Percentiles rank a stretch among this genome's conserved stretches.
phyloP scores from a whole-genome alignment of 2,888 invertebrate species.

The Octodonta nipae region DNA sequence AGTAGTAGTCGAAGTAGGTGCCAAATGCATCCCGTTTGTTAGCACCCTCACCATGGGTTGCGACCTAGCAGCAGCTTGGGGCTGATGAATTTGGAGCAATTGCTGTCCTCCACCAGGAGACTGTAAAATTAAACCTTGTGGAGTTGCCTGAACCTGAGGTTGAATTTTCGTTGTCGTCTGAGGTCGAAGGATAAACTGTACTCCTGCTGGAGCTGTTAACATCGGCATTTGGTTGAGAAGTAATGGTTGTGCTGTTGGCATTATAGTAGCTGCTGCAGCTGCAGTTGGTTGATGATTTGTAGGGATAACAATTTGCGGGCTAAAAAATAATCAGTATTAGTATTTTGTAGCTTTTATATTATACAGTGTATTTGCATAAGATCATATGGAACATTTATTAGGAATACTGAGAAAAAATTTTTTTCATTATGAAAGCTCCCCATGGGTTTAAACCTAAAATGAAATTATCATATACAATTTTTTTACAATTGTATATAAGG shows the following conservation, averaged over 20 bases:
- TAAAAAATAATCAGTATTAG: no score
- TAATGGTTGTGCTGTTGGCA: slow-evolving; percentile 33
- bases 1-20: slow-evolving; percentile 31
- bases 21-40: slow-evolving; percentile 40
- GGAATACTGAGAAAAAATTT: neutral
- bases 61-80: no score
- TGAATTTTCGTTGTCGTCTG: slow-evolving; percentile 42
- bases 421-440: neutral
- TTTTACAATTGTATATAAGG: no score
- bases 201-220: slow-evolving; percentile 46
- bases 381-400: neutral
- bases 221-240: slow-evolving; percentile 35
- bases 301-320: slow-evolving; percentile 34
- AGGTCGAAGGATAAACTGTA: slow-evolving; percentile 57
- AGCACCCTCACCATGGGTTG: slow-evolving; percentile 43
- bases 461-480: no score
- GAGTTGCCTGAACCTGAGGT: slow-evolving; percentile 24
- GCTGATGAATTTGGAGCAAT: slow-evolving; percentile 27
- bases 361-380: no score
- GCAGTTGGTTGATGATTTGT: slow-evolving; percentile 23
- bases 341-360: no score
- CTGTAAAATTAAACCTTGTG: slow-evolving; percentile 32
- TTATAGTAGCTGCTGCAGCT: slow-evolving; percentile 26
- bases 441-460: no score
- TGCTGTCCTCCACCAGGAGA: slow-evolving; percentile 30